phyloP scores from a whole-genome alignment of 1,140 invertebrate genomes.

The Lucilia cuprina region DNA sequence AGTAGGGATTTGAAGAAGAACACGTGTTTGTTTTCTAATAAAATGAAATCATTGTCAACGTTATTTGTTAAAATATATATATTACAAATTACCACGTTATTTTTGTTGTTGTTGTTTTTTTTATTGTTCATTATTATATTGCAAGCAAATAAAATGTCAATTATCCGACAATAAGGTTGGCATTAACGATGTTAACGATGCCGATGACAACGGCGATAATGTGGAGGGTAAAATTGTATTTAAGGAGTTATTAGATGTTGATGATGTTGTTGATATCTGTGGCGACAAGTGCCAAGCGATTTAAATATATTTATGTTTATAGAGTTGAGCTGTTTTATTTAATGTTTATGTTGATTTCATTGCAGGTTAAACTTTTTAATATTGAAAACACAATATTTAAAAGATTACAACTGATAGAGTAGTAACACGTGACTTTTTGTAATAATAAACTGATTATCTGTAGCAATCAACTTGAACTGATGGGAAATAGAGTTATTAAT shows the following conservation, averaged over 20 bases:
- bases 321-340: neutral
- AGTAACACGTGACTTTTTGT: neutral
- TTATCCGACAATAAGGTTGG: constrained; percentile 13
- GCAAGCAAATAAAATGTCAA: constrained; percentile 23
- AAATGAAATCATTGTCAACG: neutral
- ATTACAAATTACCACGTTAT: neutral
- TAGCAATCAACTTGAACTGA: neutral
- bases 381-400: neutral
- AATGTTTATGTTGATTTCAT: neutral
- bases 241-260: neutral
- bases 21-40: constrained; percentile 32
- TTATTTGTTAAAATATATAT: neutral
- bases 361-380: neutral
- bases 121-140: constrained; percentile 9
- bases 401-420: neutral
- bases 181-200: neutral
- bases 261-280: neutral
- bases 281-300: neutral
- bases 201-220: neutral
- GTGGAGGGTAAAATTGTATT: neutral
- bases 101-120: too few species aligned
- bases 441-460: neutral
- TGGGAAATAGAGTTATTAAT: neutral
- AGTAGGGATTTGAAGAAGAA: neutral
- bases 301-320: neutral